These are phyloP conservation scores for Drosophila suboccidentalis DNA, from an alignment of 2,888 invertebrate species.

Conservation along the genomic window DNA sequence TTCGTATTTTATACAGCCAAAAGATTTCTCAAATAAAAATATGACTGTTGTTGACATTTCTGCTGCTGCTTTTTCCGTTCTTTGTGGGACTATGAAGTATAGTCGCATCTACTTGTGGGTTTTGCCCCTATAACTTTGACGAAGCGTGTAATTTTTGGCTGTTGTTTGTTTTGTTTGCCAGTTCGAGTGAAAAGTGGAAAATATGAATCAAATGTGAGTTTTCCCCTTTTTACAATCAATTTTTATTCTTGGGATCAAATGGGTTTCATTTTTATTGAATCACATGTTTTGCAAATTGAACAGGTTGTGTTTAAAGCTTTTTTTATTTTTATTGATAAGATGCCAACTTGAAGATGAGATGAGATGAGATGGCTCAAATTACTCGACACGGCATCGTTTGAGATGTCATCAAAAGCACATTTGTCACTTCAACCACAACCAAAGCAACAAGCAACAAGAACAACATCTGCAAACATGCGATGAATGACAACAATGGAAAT, in stretches of 20 bases:
- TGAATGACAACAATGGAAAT: constrained; percentile 35
- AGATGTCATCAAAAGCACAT: constrained; percentile 76
- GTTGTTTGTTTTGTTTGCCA: constrained; percentile 26
- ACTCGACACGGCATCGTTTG: constrained; percentile 39
- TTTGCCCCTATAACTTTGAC: constrained; percentile 35
- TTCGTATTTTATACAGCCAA: constrained; percentile 33
- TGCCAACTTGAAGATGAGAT: neutral
- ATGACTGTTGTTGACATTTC: constrained; percentile 76
- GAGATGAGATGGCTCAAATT: neutral
- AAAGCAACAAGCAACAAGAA: constrained; percentile 19
- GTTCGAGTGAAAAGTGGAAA: constrained; percentile 19
- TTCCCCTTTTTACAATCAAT: constrained; percentile 39
- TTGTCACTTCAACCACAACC: constrained; percentile 45
- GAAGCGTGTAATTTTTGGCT: constrained; percentile 43
- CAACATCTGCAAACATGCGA: constrained; percentile 27
- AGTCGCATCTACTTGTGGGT: constrained; percentile 3
- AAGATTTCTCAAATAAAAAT: constrained; percentile 45
- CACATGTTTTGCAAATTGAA: constrained; percentile 34
- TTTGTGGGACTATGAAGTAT: constrained; percentile 21
- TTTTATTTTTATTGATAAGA: constrained; percentile 23
- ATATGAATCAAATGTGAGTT: constrained; percentile 19
- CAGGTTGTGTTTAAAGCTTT: constrained; percentile 20
- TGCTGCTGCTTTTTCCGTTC: constrained; percentile 2
- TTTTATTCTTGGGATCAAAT: constrained; percentile 7
- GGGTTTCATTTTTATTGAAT: constrained; percentile 21